A percentile compares a stretch with the other conserved stretches of the same genome.
phyloP scores from a whole-genome alignment of 2,113 vertebrate genomes.

The Alosa alosa region DNA sequence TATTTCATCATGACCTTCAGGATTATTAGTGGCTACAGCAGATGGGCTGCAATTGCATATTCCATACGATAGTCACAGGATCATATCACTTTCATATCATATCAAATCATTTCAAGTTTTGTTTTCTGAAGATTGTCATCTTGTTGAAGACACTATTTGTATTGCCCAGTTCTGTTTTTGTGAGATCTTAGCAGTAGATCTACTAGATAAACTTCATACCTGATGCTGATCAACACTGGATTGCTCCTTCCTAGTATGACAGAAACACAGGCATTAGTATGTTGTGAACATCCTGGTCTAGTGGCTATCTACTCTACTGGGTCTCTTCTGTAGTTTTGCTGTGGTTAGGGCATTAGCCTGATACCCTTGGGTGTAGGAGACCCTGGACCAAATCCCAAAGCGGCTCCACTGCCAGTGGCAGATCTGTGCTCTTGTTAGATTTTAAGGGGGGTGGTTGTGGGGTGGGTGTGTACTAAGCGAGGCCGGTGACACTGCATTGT shows the following conservation, averaged over 20 bases:
- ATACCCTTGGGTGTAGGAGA: not conserved
- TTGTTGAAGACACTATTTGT: too few relatives aligned
- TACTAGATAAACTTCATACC: too few relatives aligned
- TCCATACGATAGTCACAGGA: not conserved
- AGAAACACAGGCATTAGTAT: not conserved
- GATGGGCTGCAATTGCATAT: not conserved
- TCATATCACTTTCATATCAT: not conserved
- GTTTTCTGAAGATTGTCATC: too few relatives aligned
- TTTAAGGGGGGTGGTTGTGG: not conserved
- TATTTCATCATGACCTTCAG: not conserved
- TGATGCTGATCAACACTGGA: not conserved
- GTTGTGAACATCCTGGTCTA: not conserved
- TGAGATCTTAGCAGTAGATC: too few relatives aligned
- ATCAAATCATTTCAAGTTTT: too few relatives aligned
- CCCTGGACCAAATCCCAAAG: not conserved
- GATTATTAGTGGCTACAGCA: not conserved
- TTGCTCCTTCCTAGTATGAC: not conserved
- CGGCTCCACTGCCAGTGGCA: not conserved
- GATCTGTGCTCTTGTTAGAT: not conserved
- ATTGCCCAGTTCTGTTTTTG: too few relatives aligned
- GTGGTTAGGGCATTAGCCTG: not conserved
- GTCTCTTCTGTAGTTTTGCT: not conserved
- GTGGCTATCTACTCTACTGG: not conserved
- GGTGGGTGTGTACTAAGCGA: not conserved
- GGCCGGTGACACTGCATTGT: not conserved